Base-by-base conservation (phyloP, 2,888 invertebrate species). In the Endomychus coccineus region DNA sequence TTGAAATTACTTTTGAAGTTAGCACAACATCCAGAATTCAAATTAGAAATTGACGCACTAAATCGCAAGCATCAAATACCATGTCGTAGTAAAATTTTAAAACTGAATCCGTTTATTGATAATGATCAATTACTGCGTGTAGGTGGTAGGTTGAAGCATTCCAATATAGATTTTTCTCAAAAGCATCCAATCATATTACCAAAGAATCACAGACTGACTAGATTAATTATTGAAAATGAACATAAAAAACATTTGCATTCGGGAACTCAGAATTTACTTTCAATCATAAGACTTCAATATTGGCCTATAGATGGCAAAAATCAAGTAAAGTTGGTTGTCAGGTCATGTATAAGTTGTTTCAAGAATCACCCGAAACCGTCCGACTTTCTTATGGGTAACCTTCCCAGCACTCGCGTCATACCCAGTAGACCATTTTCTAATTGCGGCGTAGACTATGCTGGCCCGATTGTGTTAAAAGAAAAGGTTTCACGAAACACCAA, bases 181-280 rank as follows among this genome's bases (percentile, higher is more conserved):
- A 42, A 45, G 34, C 50, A 54, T 39, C 52, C 52, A 1, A 50
- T 55, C 3, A 16, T 58, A 3, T 17, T 58, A 6, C 51, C 56
- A 3, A 37, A 34, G 14, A 29, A 40, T 4, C 44, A 52, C 39
- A 34, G 40, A n/a, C 7, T 56, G 1, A 54, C 56, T 0, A 40
- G 45, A 4, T 25, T 54, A 2, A 44, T 55, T 3, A 49, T 55
- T 7, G 35, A 32, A 6, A 37, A 52, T 13, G 36, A 29, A 14
- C 52, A 56, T 29, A 11, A 28, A n/a, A 21, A 19, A 4, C 31
- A 46, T 16, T 27, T 46, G 6, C 54, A 58, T 29, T 39, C 50
- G 0, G 54, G 56, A 1, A 31, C 42, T n/a, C 54, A 54, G 40
- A 28, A 43, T 0, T 51, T 52, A 0, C 15, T 55, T 9, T 42